These are phyloP conservation scores for Sinopyrophorus schimmeli DNA, from an alignment of 2,888 invertebrate species.

Conservation along the genomic window DNA sequence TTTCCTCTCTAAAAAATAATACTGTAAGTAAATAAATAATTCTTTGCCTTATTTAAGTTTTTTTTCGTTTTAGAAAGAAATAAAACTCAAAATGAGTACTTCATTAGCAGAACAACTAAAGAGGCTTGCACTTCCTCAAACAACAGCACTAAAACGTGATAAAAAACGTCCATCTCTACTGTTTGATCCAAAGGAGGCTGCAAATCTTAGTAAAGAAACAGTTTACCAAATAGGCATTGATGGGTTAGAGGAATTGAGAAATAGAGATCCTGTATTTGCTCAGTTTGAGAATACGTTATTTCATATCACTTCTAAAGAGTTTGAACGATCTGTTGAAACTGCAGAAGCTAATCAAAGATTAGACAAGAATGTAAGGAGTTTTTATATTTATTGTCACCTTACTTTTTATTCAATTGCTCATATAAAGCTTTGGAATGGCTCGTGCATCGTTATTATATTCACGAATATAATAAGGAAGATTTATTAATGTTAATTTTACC, in stretches of 20 bases:
- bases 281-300: constrained; percentile 79
- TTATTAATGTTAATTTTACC: constrained; percentile 83
- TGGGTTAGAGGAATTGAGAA: constrained; percentile 82
- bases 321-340: constrained; percentile 80
- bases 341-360: constrained; percentile 75
- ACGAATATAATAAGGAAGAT: constrained; percentile 83
- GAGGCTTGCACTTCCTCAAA: constrained; percentile 76
- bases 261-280: constrained; percentile 71
- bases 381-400: constrained; percentile 81
- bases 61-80: no score
- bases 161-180: constrained; percentile 80
- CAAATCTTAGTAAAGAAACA: constrained; percentile 79
- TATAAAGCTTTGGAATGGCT: constrained; percentile 97
- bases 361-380: constrained; percentile 76
- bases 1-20: no score
- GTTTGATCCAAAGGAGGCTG: constrained; percentile 89
- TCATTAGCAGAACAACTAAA: constrained; percentile 79
- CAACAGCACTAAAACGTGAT: constrained; percentile 65
- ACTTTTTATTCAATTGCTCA: constrained; percentile 79
- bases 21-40: no score
- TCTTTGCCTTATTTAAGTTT: background rate
- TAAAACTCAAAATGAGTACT: constrained; percentile 63
- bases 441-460: constrained; percentile 84
- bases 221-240: constrained; percentile 84
- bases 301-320: constrained; percentile 71